A percentile compares a stretch with the other conserved stretches of the same genome.
Conservation (phyloP, 2,797 vertebrate species). For the Anomalospiza imberbis region DNA sequence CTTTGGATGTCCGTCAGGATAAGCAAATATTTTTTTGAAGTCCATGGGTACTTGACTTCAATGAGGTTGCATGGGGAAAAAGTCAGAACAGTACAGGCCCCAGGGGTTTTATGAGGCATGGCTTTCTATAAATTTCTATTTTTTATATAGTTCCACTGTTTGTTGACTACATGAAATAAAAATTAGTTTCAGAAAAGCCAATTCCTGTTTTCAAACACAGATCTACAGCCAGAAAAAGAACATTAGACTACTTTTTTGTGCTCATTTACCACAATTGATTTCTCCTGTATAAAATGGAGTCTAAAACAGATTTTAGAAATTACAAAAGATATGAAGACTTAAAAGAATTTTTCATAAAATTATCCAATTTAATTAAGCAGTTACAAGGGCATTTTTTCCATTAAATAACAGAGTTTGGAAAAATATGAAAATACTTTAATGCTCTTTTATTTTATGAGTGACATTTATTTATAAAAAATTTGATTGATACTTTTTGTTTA, state of each 20-base stretch:
- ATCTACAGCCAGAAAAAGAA: neutral
- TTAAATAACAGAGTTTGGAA: neutral
- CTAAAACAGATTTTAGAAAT: neutral
- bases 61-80: neutral
- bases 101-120: neutral
- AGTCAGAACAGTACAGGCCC: neutral
- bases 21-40: constrained; percentile 24
- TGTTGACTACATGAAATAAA: neutral
- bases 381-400: neutral
- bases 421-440: neutral
- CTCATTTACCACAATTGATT: neutral
- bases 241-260: neutral
- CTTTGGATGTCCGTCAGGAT: neutral
- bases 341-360: neutral
- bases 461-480: neutral
- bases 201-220: neutral
- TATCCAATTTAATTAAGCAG: neutral
- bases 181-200: neutral
- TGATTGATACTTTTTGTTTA: neutral
- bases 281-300: neutral
- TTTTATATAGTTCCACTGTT: neutral
- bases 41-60: neutral
- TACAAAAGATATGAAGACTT: neutral
- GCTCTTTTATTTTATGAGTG: neutral
- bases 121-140: neutral